A percentile compares a stretch with the other conserved stretches of the same genome.
Evolutionary conservation across 1,140 invertebrate species (phyloP).

Genomic region (Prorops nasuta): DNA sequence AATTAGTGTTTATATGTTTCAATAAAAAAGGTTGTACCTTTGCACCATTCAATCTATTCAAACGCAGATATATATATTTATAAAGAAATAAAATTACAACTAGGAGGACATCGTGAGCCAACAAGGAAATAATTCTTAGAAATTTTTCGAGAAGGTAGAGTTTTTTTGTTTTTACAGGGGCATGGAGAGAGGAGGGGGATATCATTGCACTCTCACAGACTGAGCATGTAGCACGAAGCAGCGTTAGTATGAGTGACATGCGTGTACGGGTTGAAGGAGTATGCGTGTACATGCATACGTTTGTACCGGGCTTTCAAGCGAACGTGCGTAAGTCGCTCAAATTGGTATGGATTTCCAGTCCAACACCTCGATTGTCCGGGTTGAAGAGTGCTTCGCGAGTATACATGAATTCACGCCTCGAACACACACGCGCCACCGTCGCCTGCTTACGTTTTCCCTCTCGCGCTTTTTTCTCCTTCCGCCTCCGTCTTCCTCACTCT

Average conservation of each 20-base stretch:
- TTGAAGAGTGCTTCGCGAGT: constrained; percentile 49
- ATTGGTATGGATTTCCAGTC: constrained; percentile 58
- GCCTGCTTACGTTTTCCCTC: constrained; percentile 1
- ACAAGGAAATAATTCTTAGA: too few species aligned
- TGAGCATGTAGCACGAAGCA: too few species aligned
- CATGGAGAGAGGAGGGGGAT: too few species aligned
- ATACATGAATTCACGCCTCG: constrained; percentile 49
- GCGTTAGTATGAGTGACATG: not conserved
- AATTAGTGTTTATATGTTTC: too few species aligned
- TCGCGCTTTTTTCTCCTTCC: not conserved
- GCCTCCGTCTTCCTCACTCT: not conserved
- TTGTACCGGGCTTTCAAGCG: constrained; percentile 33
- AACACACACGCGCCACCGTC: constrained; percentile 28
- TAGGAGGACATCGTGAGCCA: too few species aligned
- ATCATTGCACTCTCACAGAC: too few species aligned
- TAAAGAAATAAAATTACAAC: too few species aligned
- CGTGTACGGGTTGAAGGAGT: not conserved
- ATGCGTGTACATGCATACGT: not conserved
- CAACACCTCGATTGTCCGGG: constrained; percentile 57
- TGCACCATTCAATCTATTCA: too few species aligned
- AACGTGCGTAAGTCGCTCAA: constrained; percentile 49
- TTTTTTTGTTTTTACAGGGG: too few species aligned
- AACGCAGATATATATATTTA: too few species aligned
- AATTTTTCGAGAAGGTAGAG: too few species aligned
- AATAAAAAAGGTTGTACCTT: too few species aligned